Conservation (phyloP, 1,140 invertebrate genomes). For the Drosophila melanica region DNA sequence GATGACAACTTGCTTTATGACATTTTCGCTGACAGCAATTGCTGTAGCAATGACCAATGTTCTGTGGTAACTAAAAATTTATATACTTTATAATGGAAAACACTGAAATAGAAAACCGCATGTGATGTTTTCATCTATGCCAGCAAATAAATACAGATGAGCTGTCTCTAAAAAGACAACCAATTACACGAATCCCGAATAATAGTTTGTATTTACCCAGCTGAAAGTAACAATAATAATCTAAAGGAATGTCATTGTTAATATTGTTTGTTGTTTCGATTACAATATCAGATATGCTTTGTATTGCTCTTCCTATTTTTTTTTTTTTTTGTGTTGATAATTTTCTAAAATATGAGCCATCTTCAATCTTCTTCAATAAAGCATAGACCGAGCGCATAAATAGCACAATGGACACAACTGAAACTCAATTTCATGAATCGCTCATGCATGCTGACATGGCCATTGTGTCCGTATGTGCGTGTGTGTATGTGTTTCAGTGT, state of each 20-base stretch:
- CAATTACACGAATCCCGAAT: too few species aligned
- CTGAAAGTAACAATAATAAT: neutral
- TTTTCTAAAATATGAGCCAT: slow-evolving; percentile 9
- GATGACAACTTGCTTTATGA: slow-evolving; percentile 57
- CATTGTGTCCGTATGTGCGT: slow-evolving; percentile 1
- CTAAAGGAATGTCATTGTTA: too few species aligned
- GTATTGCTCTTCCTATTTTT: neutral
- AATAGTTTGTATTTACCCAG: neutral
- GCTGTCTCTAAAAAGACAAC: too few species aligned
- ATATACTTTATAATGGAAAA: slow-evolving; percentile 35
- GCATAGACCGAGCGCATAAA: slow-evolving; percentile 20
- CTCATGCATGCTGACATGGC: slow-evolving; percentile 58
- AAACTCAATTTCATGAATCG: slow-evolving; percentile 61
- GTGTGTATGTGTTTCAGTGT: slow-evolving; percentile 2
- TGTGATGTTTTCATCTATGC: too few species aligned
- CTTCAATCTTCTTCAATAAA: slow-evolving; percentile 23
- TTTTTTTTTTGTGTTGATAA: neutral
- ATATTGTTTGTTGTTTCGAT: neutral
- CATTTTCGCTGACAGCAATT: slow-evolving; percentile 63
- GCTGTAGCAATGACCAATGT: slow-evolving; percentile 35
- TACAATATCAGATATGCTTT: neutral
- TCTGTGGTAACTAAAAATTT: slow-evolving; percentile 31
- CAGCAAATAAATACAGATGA: too few species aligned
- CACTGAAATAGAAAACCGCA: neutral
- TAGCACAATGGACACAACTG: slow-evolving; percentile 56